Conservation (phyloP, 2,113 vertebrate species). For the Ptyas mucosa region DNA sequence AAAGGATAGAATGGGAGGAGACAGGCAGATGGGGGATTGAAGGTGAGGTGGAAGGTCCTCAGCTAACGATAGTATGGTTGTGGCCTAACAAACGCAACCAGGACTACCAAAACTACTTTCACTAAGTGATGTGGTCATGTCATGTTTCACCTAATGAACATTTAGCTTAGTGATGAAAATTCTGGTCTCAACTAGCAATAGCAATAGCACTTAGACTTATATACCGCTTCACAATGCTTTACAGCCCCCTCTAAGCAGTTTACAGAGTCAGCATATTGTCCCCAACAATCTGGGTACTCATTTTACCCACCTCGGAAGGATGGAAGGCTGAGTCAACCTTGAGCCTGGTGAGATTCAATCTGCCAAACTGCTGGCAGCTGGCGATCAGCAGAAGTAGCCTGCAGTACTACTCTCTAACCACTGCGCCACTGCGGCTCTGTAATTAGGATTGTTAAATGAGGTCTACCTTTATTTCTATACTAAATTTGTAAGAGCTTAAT, state of each 20-base stretch:
- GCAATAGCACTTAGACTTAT: too few species aligned
- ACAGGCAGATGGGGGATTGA: not conserved
- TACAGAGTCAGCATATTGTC: too few species aligned
- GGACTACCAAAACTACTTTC: not conserved
- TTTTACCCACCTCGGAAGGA: too few species aligned
- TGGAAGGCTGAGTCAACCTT: too few species aligned
- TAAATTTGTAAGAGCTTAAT: not conserved
- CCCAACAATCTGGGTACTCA: too few species aligned
- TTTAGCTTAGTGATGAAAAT: not conserved
- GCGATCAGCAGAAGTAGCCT: too few species aligned
- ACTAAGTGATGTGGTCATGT: not conserved
- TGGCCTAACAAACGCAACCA: not conserved
- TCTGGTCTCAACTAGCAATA: not conserved
- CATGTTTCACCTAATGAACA: not conserved
- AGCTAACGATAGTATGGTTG: not conserved
- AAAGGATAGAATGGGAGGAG: not conserved
- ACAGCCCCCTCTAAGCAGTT: too few species aligned
- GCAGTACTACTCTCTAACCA: too few species aligned
- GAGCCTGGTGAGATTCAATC: too few species aligned
- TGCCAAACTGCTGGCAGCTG: too few species aligned
- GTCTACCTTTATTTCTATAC: not conserved
- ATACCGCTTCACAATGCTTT: too few species aligned
- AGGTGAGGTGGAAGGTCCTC: not conserved
- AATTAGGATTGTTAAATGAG: not conserved
- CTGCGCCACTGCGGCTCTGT: too few species aligned